Evolutionary conservation across 2,888 invertebrate genomes (phyloP).

Genomic region (Dorcus hopei): DNA sequence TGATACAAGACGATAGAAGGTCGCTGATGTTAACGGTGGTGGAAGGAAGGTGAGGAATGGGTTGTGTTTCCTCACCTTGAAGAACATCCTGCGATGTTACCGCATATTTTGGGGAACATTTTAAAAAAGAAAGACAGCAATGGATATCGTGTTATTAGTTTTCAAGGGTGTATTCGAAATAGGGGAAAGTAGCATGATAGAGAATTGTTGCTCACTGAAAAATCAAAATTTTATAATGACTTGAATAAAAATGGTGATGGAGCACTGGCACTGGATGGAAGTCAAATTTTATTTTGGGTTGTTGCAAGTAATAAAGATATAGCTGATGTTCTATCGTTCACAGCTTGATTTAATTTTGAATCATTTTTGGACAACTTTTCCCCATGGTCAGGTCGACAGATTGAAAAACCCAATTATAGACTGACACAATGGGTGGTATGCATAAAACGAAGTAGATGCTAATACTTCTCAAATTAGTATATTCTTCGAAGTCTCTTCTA

Average conservation of each 20-base stretch:
- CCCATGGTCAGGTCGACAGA: too few relatives aligned
- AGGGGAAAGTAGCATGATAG: constrained; percentile 68
- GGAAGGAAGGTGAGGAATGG: constrained; percentile 75
- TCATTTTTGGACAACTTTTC: too few relatives aligned
- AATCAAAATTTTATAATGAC: constrained; percentile 81
- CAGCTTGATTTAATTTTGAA: too few relatives aligned
- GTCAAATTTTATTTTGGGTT: constrained; percentile 86
- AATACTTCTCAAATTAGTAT: too few relatives aligned
- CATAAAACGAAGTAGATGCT: too few relatives aligned
- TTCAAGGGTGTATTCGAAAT: constrained; percentile 79
- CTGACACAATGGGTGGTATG: too few relatives aligned
- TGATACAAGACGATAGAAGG: constrained; percentile 76
- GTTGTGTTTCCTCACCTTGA: constrained; percentile 90
- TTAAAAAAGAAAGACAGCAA: constrained; percentile 83
- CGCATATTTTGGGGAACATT: constrained; percentile 76
- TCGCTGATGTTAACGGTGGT: constrained; percentile 82
- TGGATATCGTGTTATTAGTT: constrained; percentile 78
- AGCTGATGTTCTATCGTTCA: too few relatives aligned
- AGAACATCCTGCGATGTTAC: constrained; percentile 85
- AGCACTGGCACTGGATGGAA: constrained; percentile 57
- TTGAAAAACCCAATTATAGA: too few relatives aligned
- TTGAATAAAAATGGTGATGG: constrained; percentile 86
- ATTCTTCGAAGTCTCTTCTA: too few relatives aligned
- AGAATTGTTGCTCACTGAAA: constrained; percentile 68
- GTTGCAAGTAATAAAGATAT: constrained; percentile 74